Evolutionary conservation across 2,888 invertebrate species (phyloP), one percentile per base, ranked within the genome.

Genomic region (Macrophya annulata): DNA sequence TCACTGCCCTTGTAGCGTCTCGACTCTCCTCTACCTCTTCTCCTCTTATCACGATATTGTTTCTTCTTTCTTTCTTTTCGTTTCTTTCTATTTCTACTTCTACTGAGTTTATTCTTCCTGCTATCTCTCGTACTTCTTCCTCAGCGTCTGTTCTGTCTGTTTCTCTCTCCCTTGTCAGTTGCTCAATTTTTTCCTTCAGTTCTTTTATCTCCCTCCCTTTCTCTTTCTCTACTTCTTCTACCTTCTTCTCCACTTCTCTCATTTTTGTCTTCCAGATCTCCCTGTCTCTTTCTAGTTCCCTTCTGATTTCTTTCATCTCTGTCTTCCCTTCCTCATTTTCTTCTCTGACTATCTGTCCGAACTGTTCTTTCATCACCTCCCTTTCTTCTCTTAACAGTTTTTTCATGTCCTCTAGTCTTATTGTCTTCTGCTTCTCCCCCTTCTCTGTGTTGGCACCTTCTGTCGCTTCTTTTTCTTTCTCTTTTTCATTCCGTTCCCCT

Each of bases 291-390:
- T 55, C 55, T 4, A 55, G 21, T 48, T 51, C 40, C 51, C 10
- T 48, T 43, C 37, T 40, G 25, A 62, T 59, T 84, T 25, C 76
- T 85, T n/a, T n/a, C n/a, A n/a, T 25, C 82, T 48, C 6, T 85
- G 51, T 77, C 17, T 79, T 4, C 21, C 81, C 31, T 48, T 59
- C 21, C 21, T 31, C 82, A 25, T 6, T 85, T 51, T 77, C 17
- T 79, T 5, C 21, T 74, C 37, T 25, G 0, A 31, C 17, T 68
- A 31, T 71, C 25, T 48, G 48, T 15, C 21, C 3, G 17, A n/a
- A 3, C 3, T 31, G 21, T 55, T 17, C 79, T 51, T 55, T 40
- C 21, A 15, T 21, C 12, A 6, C 31, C 3, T 31, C 31, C 3
- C 76, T 72, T 43, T 51, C 40, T 25, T 0, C 21, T 4, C 31